Conservation (phyloP, 1,140 invertebrate genomes). For the Subanguina moxae region DNA sequence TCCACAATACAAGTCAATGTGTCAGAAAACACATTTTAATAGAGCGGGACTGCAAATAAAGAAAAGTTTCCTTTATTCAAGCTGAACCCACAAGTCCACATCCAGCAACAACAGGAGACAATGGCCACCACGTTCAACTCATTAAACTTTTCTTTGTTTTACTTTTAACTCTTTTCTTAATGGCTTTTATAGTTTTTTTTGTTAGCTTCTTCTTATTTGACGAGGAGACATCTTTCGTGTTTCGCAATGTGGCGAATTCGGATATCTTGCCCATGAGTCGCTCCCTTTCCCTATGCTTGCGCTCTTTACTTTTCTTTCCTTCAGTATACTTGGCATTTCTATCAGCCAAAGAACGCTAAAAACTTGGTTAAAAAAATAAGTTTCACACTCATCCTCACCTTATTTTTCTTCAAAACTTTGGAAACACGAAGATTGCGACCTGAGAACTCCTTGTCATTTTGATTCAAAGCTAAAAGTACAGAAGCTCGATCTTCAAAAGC, state of each 20-base stretch:
- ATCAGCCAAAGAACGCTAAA: background rate
- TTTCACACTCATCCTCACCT: constrained; percentile 5
- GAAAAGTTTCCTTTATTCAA: background rate
- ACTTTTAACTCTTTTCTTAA: background rate
- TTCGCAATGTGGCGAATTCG: background rate
- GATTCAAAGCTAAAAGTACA: constrained; percentile 6
- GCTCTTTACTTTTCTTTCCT: constrained; percentile 1
- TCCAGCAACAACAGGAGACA: background rate
- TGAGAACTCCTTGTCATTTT: constrained; percentile 9
- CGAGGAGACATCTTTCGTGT: background rate
- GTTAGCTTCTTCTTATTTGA: background rate
- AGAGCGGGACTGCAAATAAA: background rate
- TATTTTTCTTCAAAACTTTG: constrained; percentile 17
- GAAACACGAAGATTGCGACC: constrained; percentile 10
- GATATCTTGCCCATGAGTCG: background rate
- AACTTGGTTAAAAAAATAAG: background rate
- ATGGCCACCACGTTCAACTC: background rate
- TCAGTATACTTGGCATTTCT: background rate
- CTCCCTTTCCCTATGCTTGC: background rate
- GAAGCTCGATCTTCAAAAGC: constrained; percentile 1
- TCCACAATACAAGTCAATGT: constrained; percentile 25
- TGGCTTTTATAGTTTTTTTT: constrained; percentile 4
- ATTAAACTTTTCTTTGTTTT: constrained; percentile 6
- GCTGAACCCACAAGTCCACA: background rate
- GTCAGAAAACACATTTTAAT: background rate